Evolutionary conservation across 2,113 vertebrate species (phyloP).

Genomic region (Athene cunicularia): DNA sequence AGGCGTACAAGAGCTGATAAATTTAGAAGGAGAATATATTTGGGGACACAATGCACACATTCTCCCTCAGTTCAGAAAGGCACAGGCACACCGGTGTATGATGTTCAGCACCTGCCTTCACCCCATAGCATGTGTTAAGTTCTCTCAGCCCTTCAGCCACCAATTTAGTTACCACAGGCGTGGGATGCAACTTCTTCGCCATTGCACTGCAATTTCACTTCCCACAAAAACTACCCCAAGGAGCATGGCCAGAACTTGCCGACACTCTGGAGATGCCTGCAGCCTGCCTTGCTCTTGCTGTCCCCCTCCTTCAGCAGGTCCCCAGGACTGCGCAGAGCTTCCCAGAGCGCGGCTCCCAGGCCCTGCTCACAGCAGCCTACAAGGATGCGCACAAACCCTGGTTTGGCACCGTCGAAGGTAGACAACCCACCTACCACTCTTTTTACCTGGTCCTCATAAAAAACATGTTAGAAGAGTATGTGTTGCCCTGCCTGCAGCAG

Average conservation of each 20-base stretch:
- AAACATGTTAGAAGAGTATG: not conserved
- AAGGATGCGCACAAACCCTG: accelerated
- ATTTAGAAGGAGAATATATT: not conserved
- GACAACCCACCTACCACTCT: not conserved
- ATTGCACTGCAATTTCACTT: not conserved
- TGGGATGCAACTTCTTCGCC: accelerated
- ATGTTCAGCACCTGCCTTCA: accelerated
- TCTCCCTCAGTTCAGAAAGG: not conserved
- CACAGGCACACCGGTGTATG: accelerated
- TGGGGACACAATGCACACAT: not conserved
- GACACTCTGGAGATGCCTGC: not conserved
- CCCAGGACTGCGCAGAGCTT: accelerated
- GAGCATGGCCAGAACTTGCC: not conserved
- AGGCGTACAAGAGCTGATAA: not conserved
- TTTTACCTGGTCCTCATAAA: not conserved
- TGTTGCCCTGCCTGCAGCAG: not conserved
- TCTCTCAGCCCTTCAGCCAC: not conserved
- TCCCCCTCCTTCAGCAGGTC: no score
- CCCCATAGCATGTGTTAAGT: accelerated
- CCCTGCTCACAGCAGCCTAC: accelerated
- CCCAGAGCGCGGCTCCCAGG: not conserved
- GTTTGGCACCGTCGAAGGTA: accelerated
- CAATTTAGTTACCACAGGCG: not conserved
- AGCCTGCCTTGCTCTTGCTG: not conserved
- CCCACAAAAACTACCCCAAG: not conserved